phyloP scores from a whole-genome alignment of 2,797 vertebrate genomes.

The Alcedo atthis region DNA sequence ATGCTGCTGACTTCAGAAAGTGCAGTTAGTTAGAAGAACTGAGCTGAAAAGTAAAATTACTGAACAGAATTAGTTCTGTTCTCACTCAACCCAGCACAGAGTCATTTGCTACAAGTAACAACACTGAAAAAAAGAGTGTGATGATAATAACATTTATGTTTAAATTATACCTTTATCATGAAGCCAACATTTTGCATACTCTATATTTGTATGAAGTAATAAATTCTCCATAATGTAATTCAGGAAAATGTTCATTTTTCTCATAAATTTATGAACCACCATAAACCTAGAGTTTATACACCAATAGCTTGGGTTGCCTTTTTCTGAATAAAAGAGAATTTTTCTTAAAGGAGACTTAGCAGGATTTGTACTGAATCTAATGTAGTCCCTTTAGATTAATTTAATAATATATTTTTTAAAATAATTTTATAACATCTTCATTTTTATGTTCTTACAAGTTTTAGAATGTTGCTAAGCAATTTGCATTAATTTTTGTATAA shows the following conservation, averaged over 20 bases:
- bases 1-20: no score
- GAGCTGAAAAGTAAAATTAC: no score
- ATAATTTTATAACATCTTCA: not conserved
- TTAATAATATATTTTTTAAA: not conserved
- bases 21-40: no score
- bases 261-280: not conserved
- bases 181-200: not conserved
- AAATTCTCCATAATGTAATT: not conserved
- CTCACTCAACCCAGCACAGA: no score
- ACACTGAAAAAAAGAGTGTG: not conserved
- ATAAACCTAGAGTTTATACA: not conserved
- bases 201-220: not conserved
- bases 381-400: not conserved
- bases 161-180: not conserved
- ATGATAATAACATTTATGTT: not conserved
- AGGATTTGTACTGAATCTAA: not conserved
- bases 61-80: no score
- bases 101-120: not conserved
- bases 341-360: not conserved
- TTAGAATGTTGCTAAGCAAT: not conserved
- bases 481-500: slow-evolving; percentile 60
- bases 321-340: not conserved
- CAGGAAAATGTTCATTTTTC: not conserved
- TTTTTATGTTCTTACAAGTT: not conserved
- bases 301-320: not conserved